Evolutionary conservation across 1,140 invertebrate species (phyloP).

Genomic region (Lepeophtheirus salmonis): DNA sequence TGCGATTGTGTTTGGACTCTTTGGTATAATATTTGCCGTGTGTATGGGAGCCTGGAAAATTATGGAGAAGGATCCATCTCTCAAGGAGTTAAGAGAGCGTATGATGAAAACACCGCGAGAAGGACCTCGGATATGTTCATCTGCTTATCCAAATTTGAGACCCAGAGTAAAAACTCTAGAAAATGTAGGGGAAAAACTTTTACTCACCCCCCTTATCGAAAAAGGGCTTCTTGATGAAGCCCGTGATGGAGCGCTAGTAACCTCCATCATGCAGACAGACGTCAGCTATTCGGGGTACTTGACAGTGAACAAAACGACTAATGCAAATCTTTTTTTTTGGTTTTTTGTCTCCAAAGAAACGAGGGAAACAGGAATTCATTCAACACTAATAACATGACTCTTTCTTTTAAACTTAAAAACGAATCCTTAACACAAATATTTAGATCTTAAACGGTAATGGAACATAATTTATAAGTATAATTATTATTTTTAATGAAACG

Average conservation of each 20-base stretch:
- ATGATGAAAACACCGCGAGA: constrained; percentile 1
- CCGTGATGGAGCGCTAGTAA: not conserved
- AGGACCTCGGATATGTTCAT: not conserved
- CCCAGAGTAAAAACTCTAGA: no score
- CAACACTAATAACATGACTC: no score
- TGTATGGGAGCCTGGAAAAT: constrained; percentile 4
- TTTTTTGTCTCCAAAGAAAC: constrained; percentile 49
- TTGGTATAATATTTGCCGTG: not conserved
- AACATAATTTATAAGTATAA: no score
- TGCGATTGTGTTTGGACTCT: not conserved
- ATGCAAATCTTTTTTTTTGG: constrained; percentile 74
- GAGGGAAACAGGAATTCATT: no score
- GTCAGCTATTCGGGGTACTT: constrained; percentile 45
- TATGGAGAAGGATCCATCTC: not conserved
- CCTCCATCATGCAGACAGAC: constrained; percentile 5
- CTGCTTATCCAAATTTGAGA: not conserved
- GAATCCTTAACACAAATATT: no score
- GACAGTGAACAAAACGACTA: constrained; percentile 49
- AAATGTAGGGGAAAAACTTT: constrained; percentile 3
- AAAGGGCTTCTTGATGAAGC: constrained; percentile 6
- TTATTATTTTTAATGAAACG: no score
- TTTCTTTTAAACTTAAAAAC: no score
- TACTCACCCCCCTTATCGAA: constrained; percentile 3
- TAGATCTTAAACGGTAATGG: no score
- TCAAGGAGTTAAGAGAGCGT: not conserved